These are phyloP conservation scores for Willisornis vidua DNA, from an alignment of 2,113 vertebrate genomes.

Conservation along the genomic window DNA sequence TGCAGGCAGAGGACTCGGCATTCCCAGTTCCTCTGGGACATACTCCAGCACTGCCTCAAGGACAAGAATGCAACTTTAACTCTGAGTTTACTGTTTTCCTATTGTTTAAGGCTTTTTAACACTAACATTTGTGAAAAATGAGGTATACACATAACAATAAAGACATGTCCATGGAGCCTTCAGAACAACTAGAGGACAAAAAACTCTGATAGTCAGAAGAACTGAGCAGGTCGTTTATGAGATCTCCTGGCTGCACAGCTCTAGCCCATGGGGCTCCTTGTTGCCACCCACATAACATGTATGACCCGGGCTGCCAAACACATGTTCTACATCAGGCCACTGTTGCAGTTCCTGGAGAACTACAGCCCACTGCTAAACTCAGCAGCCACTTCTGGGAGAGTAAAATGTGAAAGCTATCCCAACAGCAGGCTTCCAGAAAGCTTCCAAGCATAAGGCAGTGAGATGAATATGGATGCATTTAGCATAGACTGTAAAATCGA, in stretches of 20 bases:
- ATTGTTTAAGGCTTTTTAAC: neutral
- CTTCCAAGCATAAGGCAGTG: neutral
- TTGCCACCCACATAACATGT: constrained; percentile 77
- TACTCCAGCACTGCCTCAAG: neutral
- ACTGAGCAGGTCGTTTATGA: constrained; percentile 64
- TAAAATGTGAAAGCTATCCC: neutral
- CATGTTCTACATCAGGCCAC: constrained; percentile 67
- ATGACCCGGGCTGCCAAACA: constrained; percentile 75
- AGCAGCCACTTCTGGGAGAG: constrained; percentile 6
- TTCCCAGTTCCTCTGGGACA: neutral
- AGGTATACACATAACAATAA: neutral
- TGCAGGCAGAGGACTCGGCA: accelerated
- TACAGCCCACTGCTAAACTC: neutral
- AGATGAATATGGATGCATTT: neutral
- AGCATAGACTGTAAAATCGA: neutral
- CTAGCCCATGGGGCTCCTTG: constrained; percentile 71
- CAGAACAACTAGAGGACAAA: neutral
- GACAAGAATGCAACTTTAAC: neutral
- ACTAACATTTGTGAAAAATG: neutral
- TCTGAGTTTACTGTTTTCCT: neutral
- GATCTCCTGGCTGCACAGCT: constrained; percentile 73
- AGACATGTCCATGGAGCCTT: neutral
- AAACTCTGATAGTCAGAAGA: neutral
- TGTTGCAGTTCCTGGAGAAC: constrained; percentile 43
- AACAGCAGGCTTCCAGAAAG: neutral